Percentiles rank a stretch among this genome's conserved stretches.
These are phyloP conservation scores for Ptychobarbus kaznakovi DNA, from an alignment of 2,797 vertebrate genomes.

Conservation along the genomic window DNA sequence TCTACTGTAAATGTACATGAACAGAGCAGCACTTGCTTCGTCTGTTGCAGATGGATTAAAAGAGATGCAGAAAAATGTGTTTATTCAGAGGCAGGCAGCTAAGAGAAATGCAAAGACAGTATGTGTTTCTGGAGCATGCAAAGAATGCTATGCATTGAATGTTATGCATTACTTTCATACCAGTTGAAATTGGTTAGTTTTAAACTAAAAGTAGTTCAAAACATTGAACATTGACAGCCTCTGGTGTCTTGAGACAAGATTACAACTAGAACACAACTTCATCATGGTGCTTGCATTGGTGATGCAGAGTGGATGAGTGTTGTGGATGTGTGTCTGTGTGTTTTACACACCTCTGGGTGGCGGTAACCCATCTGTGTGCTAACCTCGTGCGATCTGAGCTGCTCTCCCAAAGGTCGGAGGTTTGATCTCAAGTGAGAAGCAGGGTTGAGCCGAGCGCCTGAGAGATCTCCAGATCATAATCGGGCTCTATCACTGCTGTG, in stretches of 20 bases:
- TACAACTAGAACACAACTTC: background rate
- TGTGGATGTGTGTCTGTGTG: background rate
- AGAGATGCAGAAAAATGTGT: background rate
- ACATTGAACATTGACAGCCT: background rate
- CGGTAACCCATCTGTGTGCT: background rate
- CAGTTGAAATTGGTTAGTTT: background rate
- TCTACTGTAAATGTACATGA: background rate
- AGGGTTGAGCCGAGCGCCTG: background rate
- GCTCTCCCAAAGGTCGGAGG: background rate
- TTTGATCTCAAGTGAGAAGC: slow-evolving; percentile 21
- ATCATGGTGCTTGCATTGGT: background rate
- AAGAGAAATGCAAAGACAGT: background rate
- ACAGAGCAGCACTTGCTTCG: background rate
- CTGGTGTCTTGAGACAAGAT: background rate
- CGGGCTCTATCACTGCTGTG: slow-evolving; percentile 6
- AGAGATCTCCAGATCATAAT: slow-evolving; percentile 34
- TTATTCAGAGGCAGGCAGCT: background rate
- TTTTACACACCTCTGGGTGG: background rate
- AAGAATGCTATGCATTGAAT: background rate
- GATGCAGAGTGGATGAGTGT: background rate
- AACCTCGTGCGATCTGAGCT: background rate
- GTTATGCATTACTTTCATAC: background rate
- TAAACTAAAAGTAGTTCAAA: background rate
- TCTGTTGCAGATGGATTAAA: background rate
- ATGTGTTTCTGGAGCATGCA: slow-evolving; percentile 6